Percentiles rank a stretch among this genome's conserved stretches.
Conservation (phyloP, 2,113 vertebrate species). For the Meriones unguiculatus region DNA sequence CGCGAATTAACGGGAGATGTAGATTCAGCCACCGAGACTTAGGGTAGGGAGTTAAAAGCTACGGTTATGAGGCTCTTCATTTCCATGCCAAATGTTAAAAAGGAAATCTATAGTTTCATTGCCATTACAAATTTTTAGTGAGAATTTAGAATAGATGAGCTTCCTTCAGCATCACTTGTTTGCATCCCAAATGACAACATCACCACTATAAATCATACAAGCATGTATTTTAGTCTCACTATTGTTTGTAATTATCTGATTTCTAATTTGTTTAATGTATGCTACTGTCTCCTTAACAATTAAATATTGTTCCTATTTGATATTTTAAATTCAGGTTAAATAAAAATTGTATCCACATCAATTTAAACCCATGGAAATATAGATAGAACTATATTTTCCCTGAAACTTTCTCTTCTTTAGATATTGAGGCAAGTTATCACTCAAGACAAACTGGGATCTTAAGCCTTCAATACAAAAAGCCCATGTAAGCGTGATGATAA, state of each 20-base stretch:
- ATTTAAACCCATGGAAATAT: conserved; percentile 39
- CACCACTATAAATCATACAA: background rate
- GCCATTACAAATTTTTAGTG: background rate
- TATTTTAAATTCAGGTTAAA: conserved; percentile 49
- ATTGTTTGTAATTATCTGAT: background rate
- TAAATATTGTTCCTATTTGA: conserved; percentile 54
- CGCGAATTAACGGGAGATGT: background rate
- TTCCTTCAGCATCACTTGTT: background rate
- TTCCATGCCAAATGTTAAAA: conserved; percentile 34
- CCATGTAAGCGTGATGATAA: conserved; percentile 31
- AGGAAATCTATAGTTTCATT: conserved; percentile 57
- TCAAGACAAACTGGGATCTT: conserved; percentile 10
- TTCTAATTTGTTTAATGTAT: conserved; percentile 11
- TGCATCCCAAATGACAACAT: background rate
- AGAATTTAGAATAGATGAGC: background rate
- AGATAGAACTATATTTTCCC: background rate
- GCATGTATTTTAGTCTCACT: background rate
- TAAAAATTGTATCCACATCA: conserved; percentile 15
- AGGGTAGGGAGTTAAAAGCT: background rate
- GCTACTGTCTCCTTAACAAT: conserved; percentile 3
- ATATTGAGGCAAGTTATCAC: conserved; percentile 41
- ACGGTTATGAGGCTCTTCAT: background rate
- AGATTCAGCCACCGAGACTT: background rate
- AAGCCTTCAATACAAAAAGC: conserved; percentile 14
- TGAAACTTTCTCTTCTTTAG: conserved; percentile 23